Percentiles rank a stretch among this genome's conserved stretches.
Conservation (phyloP, 2,113 vertebrate genomes). For the Antidorcas marsupialis region DNA sequence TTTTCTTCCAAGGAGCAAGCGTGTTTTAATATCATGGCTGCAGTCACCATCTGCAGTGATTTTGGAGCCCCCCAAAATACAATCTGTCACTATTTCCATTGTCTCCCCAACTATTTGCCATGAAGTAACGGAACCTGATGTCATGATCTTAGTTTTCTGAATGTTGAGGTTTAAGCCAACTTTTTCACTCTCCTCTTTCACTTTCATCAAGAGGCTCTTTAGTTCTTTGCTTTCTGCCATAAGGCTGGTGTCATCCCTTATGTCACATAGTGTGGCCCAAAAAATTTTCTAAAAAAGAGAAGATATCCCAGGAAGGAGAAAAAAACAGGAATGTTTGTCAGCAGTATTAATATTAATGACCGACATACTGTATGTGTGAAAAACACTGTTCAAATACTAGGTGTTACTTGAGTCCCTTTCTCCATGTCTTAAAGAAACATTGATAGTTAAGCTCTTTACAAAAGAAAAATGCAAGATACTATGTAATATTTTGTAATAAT, state of each 20-base stretch:
- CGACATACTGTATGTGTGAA: not conserved
- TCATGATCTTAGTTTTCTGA: not conserved
- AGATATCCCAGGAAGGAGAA: not conserved
- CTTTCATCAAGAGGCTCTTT: not conserved
- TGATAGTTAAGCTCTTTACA: not conserved
- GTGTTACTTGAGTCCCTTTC: not conserved
- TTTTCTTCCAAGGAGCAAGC: not conserved
- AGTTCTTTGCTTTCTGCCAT: not conserved
- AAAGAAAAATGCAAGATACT: not conserved
- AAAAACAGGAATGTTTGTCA: not conserved
- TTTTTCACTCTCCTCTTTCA: not conserved
- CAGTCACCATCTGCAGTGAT: not conserved
- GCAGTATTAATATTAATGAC: not conserved
- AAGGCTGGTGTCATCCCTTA: not conserved
- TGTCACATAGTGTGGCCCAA: not conserved
- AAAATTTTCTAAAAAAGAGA: not conserved
- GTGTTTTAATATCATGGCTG: not conserved
- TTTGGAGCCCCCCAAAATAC: not conserved
- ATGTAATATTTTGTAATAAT: not conserved
- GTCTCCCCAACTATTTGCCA: not conserved
- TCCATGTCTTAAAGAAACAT: not conserved
- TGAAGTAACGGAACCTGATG: not conserved
- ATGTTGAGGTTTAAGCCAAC: not conserved
- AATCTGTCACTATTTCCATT: not conserved
- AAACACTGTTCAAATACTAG: not conserved